Percentiles rank a stretch among this genome's conserved stretches.
These are phyloP conservation scores for Acipenser oxyrinchus DNA, from an alignment of 2,797 vertebrate genomes.

Conservation along the genomic window DNA sequence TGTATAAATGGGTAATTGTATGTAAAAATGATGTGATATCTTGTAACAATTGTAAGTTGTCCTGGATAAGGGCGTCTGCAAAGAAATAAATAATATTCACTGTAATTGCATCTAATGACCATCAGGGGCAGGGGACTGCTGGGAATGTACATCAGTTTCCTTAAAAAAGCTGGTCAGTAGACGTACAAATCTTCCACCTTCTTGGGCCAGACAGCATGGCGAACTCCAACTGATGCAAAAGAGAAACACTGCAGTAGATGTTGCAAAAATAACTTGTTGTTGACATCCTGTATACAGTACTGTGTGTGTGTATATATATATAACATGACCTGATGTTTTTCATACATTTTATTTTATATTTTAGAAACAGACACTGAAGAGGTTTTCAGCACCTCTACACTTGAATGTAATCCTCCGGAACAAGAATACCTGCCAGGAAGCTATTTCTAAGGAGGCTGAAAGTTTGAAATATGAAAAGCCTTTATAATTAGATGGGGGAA, in stretches of 20 bases:
- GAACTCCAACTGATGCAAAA: not conserved
- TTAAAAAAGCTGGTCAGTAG: not conserved
- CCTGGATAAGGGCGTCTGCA: too few relatives aligned
- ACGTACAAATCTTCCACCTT: not conserved
- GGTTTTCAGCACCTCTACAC: conserved; percentile 29
- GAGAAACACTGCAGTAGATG: too few relatives aligned
- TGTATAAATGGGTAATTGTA: too few relatives aligned
- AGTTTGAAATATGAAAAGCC: too few relatives aligned
- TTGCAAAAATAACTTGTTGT: too few relatives aligned
- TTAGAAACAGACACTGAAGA: conserved; percentile 48
- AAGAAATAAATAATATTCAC: too few relatives aligned
- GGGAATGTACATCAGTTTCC: too few relatives aligned
- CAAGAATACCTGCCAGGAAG: conserved; percentile 44
- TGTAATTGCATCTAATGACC: too few relatives aligned
- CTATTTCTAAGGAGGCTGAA: conserved; percentile 19
- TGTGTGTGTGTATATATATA: not conserved
- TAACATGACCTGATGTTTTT: conserved; percentile 3
- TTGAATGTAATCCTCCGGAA: conserved; percentile 38
- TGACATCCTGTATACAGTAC: not conserved
- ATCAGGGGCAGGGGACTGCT: too few relatives aligned
- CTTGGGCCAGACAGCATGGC: not conserved
- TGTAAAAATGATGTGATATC: too few relatives aligned
- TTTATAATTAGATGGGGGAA: too few relatives aligned
- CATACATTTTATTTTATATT: conserved; percentile 26
- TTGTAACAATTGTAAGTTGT: too few relatives aligned